Percentiles rank a stretch among this genome's conserved stretches.
phyloP scores from a whole-genome alignment of 1,140 invertebrate species.

The Paramacrobiotus metropolitanus region DNA sequence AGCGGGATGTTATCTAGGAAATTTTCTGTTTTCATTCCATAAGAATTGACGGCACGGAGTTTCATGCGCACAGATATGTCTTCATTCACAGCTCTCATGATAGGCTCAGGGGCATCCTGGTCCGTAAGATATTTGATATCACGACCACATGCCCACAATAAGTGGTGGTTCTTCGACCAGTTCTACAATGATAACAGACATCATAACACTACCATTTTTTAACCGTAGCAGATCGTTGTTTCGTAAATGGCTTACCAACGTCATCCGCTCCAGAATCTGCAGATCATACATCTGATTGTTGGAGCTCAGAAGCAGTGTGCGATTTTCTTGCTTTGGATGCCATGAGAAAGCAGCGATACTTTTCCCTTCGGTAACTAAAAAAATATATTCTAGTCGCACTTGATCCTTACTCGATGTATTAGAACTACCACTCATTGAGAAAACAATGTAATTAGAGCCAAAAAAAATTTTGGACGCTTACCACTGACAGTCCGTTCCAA shows the following conservation, averaged over 20 bases:
- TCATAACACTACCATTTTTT: not conserved
- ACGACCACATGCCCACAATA: slow-evolving; percentile 15
- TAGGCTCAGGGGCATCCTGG: not conserved
- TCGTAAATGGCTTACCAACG: slow-evolving; percentile 25
- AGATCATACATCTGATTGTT: slow-evolving; percentile 38
- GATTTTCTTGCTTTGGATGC: slow-evolving; percentile 51
- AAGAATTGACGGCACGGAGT: slow-evolving; percentile 39
- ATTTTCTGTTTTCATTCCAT: slow-evolving; percentile 43
- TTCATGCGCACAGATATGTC: slow-evolving; percentile 51
- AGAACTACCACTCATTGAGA: not conserved
- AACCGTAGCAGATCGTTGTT: not conserved
- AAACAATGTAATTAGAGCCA: not conserved
- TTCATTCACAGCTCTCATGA: slow-evolving; percentile 14
- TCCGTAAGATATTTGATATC: slow-evolving; percentile 5
- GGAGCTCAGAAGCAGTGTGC: slow-evolving; percentile 40
- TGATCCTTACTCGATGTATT: not conserved
- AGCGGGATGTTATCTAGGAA: not conserved
- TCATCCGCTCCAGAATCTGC: slow-evolving; percentile 51
- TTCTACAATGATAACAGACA: slow-evolving; percentile 20
- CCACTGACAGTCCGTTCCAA: slow-evolving; percentile 37
- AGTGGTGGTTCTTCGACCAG: slow-evolving; percentile 30
- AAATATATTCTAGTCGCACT: slow-evolving; percentile 5
- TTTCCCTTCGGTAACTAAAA: slow-evolving; percentile 15
- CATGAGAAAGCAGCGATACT: slow-evolving; percentile 46
- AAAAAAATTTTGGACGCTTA: not conserved